These are phyloP conservation scores for Syndactyla subalaris DNA, from an alignment of 2,797 vertebrate species.

Conservation along the genomic window DNA sequence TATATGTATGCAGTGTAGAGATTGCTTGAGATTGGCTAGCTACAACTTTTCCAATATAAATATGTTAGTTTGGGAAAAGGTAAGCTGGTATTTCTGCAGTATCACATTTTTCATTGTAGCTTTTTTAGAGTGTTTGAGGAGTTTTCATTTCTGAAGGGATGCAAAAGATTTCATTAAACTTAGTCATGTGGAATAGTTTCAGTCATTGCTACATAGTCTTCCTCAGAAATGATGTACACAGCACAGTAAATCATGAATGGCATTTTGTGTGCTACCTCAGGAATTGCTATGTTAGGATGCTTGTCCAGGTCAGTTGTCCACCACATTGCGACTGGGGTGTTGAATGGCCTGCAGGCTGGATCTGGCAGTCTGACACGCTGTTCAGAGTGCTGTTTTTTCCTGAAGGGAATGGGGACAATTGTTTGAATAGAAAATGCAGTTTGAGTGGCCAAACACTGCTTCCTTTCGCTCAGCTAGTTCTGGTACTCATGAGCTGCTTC, in stretches of 20 bases:
- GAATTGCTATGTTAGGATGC: neutral
- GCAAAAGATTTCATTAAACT: neutral
- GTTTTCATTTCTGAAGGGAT: neutral
- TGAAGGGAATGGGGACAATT: neutral
- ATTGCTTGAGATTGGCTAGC: neutral
- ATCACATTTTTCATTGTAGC: neutral
- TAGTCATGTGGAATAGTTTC: neutral
- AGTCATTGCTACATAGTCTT: neutral
- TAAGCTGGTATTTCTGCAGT: neutral
- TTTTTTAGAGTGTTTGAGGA: neutral
- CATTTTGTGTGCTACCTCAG: neutral
- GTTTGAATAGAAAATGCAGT: neutral
- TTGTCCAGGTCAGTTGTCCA: neutral
- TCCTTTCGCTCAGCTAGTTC: neutral
- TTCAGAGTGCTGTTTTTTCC: neutral
- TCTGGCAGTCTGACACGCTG: fast-evolving
- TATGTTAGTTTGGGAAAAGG: neutral
- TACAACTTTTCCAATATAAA: neutral
- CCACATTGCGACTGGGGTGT: neutral
- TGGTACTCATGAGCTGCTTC: neutral
- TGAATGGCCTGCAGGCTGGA: neutral
- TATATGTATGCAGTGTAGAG: neutral
- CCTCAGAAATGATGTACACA: neutral
- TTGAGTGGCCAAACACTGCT: neutral
- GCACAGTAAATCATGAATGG: neutral